phyloP scores from a whole-genome alignment of 1,140 invertebrate species.

The Leptinotarsa defecta region DNA sequence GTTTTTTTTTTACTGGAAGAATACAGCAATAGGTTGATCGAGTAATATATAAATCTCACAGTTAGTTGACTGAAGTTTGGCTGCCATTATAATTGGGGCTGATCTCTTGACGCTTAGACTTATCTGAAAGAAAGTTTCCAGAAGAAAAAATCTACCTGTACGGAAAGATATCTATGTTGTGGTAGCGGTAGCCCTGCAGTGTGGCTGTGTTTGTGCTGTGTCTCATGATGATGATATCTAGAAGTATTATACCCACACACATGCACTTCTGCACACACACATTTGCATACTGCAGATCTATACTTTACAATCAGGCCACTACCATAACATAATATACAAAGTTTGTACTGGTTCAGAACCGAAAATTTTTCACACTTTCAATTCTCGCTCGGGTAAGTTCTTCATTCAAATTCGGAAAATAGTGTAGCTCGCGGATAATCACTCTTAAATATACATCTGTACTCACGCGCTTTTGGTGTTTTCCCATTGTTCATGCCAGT shows the following conservation, averaged over 20 bases:
- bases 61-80: too few relatives aligned
- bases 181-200: conserved; percentile 57
- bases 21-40: too few relatives aligned
- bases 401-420: too few relatives aligned
- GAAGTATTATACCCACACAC: conserved; percentile 41
- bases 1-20: too few relatives aligned
- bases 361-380: conserved; percentile 4
- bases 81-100: too few relatives aligned
- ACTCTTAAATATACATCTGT: too few relatives aligned
- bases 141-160: conserved; percentile 4
- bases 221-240: conserved; percentile 45
- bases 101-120: too few relatives aligned
- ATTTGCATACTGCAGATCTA: conserved; percentile 52
- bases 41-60: too few relatives aligned
- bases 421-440: too few relatives aligned
- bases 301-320: conserved; percentile 46
- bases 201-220: conserved; percentile 57
- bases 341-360: conserved; percentile 13
- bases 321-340: conserved; percentile 49
- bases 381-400: too few relatives aligned
- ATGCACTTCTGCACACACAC: conserved; percentile 54
- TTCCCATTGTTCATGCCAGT: too few relatives aligned
- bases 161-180: conserved; percentile 50
- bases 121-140: not conserved
- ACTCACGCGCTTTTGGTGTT: too few relatives aligned